Evolutionary conservation across 2,888 invertebrate species (phyloP), one percentile per base, ranked within the genome.

Genomic region (Osmoderma eremita): DNA sequence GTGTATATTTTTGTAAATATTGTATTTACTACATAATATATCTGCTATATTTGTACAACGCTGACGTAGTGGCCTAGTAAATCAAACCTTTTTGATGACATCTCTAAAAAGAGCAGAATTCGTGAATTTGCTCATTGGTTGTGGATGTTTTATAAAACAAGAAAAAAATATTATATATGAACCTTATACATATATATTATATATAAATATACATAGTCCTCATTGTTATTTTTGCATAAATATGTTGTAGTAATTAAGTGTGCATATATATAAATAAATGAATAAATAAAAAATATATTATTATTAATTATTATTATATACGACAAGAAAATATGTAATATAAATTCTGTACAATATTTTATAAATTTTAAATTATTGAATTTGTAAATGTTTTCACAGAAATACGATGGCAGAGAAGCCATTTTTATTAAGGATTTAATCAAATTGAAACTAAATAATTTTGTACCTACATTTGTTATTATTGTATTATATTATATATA

Each of bases 1-100:
- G 75, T 81, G 80, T 81, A 81, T 80, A 81, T 81, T 81, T 80
- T 81, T 81, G 81, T 81, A 80, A 79, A 81, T 81, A 80, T 70
- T 78, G 76, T 78, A 79, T 73, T 78, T 78, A 72, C 75, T 70
- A 69, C 51, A 30, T 30, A 30, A 30, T 5, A 30, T 30, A 71
- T 68, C 74, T 77, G 79, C 79, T 80, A 80, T 81, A 81, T 80
- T 81, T 82, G 80, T 82, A 82, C 81, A 81, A 81, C 79, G 81
- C 81, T 81, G 75, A 77, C 70, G 76, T 78, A 78, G 78, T 75
- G 81, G 81, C 81, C 81, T 81, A 80, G 80, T 77, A 75, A 80
- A 80, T 79, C 78, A 79, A 80, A 80, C 72, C 42, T 38, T 63
- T 69, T n/a, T n/a, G n/a, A n/a, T 69, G 66, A 72, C 69, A 70